Conservation (phyloP, 1,140 invertebrate species). For the Drosophila asahinai region DNA sequence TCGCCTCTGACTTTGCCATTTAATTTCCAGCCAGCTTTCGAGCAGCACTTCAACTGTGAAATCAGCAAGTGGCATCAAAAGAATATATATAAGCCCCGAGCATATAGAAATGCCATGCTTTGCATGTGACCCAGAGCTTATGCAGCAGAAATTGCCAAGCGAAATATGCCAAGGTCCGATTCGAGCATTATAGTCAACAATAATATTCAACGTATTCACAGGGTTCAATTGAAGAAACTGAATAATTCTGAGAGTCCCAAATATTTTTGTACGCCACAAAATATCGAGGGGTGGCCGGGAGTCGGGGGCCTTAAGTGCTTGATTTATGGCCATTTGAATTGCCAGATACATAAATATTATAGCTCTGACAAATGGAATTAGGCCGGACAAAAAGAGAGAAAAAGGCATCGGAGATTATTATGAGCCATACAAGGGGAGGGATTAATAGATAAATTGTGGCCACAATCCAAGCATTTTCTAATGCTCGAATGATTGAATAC, state of each 20-base stretch:
- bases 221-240: constrained; percentile 42
- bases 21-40: constrained; percentile 71
- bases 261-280: constrained; percentile 26
- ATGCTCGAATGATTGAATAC: not conserved
- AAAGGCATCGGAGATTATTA: constrained; percentile 38
- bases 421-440: constrained; percentile 8
- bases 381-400: constrained; percentile 30
- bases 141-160: constrained; percentile 44
- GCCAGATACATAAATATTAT: constrained; percentile 77
- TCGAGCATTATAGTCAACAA: constrained; percentile 20
- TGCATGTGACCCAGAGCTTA: constrained; percentile 42
- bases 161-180: constrained; percentile 45
- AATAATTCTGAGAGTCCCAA: constrained; percentile 38
- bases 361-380: constrained; percentile 79
- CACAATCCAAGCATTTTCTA: constrained; percentile 11
- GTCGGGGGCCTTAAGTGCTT: constrained; percentile 67
- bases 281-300: constrained; percentile 8
- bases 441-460: constrained; percentile 30
- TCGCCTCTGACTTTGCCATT: constrained; percentile 64
- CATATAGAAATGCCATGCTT: constrained; percentile 25
- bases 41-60: constrained; percentile 78
- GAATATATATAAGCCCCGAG: constrained; percentile 37
- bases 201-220: constrained; percentile 29
- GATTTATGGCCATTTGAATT: constrained; percentile 78
- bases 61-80: constrained; percentile 67